Conservation (phyloP, 1,140 invertebrate species). For the Nomia melanderi region DNA sequence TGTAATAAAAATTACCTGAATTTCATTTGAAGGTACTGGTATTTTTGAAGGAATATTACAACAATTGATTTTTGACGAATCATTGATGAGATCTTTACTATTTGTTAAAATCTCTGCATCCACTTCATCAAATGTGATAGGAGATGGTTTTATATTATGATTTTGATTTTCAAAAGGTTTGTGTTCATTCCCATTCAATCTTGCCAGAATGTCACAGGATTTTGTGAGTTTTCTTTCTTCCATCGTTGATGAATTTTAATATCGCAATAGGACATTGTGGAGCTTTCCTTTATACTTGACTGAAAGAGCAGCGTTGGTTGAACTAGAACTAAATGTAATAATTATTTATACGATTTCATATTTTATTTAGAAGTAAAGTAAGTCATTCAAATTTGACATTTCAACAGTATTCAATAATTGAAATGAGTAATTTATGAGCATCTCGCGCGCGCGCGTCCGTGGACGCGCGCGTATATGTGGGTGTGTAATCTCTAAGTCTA, state of each 20-base stretch:
- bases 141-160: constrained; percentile 45
- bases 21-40: constrained; percentile 34
- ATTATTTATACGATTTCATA: not conserved
- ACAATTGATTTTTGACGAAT: constrained; percentile 34
- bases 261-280: constrained; percentile 62
- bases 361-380: not conserved
- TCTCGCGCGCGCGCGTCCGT: too few relatives aligned
- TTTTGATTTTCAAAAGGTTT: constrained; percentile 49
- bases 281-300: constrained; percentile 69
- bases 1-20: constrained; percentile 39
- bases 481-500: constrained; percentile 5
- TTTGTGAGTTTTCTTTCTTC: constrained; percentile 58
- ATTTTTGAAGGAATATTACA: constrained; percentile 12
- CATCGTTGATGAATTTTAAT: constrained; percentile 60
- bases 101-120: constrained; percentile 22
- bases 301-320: constrained; percentile 64
- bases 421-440: constrained; percentile 5
- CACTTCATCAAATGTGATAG: constrained; percentile 43
- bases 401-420: not conserved
- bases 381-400: not conserved
- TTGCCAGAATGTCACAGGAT: constrained; percentile 42
- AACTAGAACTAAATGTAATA: constrained; percentile 49
- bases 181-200: constrained; percentile 49
- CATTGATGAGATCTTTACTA: constrained; percentile 20
- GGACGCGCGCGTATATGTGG: too few relatives aligned